Base-by-base conservation (phyloP, 1,140 invertebrate genomes). In the Coboldia fuscipes region DNA sequence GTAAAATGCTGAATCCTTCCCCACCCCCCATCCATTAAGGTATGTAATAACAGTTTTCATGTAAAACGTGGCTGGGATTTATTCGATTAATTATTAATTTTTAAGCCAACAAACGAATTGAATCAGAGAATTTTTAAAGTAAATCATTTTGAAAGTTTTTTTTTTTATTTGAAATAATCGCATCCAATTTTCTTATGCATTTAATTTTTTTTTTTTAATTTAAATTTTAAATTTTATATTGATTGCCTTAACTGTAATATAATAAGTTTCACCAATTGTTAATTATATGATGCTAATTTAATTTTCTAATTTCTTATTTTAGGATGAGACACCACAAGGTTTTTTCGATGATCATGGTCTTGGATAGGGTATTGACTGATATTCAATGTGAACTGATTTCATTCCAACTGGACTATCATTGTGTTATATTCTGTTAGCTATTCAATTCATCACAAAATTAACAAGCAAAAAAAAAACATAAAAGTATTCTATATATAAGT, bases 281-380 rank as follows among this genome's bases (percentile, higher is more conserved):
- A n/a, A n/a, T n/a, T n/a, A n/a, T n/a, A n/a, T n/a, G n/a, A n/a
- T n/a, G n/a, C 36, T 28, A 23, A 17, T 39, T 24, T 34, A 39
- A 44, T 46, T 41, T 40, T 30, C 44, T 54, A 52, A 43, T 50
- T 50, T 60, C 63, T 62, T 66, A 60, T 84, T 81, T 53, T 66
- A 97, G 89, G 92, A 97, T 63, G 90, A 96, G 68, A 96, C 90
- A 27, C 89, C 88, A 30, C 90, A 96, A 65, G 89, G 90, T 50
- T 92, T 97, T 62, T 97, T 97, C 58, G 92, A 97, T 58, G 92
- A 97, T 65, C 88, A 96, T 56, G 90, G 92, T 40, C 71, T 97
- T 43, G 92, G 92, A 50, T 97, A 86, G 45, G n/a, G 10, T 17
- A 31, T 31, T 16, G 12, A 16, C 10, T 13, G 9, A 14, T 31